These are phyloP conservation scores for Sipha maydis DNA, from an alignment of 2,888 invertebrate species.

Conservation along the genomic window DNA sequence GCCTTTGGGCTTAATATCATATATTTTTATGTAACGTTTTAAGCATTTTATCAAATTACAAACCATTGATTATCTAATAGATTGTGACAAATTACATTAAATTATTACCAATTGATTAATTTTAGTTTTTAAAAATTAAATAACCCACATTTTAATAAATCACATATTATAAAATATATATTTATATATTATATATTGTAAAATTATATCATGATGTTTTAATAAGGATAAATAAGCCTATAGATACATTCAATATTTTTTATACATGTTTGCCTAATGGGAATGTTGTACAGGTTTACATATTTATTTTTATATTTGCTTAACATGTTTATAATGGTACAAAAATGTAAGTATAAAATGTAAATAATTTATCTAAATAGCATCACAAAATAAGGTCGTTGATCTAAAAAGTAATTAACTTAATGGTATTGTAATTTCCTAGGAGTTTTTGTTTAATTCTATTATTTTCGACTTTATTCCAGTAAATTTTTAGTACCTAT, in stretches of 20 bases:
- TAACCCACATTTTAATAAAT: background rate
- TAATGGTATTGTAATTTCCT: background rate
- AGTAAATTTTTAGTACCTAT: background rate
- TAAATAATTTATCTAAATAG: background rate
- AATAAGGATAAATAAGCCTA: background rate
- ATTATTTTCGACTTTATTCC: background rate
- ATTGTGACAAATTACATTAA: no score
- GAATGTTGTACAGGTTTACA: background rate
- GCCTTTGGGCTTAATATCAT: no score
- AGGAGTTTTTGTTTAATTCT: background rate
- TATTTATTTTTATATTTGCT: background rate
- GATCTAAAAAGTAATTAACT: constrained; percentile 2
- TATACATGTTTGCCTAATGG: background rate
- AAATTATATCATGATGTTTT: background rate
- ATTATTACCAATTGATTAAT: no score
- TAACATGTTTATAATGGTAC: background rate
- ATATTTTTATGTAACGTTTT: no score
- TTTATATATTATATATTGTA: no score
- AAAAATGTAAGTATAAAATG: background rate
- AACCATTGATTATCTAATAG: no score
- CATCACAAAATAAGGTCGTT: background rate
- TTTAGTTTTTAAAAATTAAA: background rate
- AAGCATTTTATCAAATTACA: no score
- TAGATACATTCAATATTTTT: background rate
- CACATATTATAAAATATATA: no score